Conservation (phyloP, 2,797 vertebrate genomes). For the Amniataba percoides region DNA sequence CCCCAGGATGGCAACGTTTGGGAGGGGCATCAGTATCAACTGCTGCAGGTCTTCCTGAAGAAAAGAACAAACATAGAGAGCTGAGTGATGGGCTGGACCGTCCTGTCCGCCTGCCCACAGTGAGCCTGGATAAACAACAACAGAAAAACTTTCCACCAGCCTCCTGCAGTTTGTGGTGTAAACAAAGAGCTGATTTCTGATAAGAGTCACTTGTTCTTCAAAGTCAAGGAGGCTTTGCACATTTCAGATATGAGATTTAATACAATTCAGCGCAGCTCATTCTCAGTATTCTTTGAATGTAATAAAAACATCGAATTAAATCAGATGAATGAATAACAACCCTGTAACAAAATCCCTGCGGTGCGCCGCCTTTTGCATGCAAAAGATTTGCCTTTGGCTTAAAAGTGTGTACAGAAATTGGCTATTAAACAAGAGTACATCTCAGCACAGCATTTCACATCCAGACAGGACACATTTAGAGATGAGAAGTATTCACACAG, state of each 20-base stretch:
- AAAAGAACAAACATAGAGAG: conserved; percentile 36
- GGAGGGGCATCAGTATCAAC: conserved; percentile 89
- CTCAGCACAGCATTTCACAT: no score
- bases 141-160: conserved; percentile 60
- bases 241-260: conserved; percentile 5
- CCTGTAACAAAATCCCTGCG: conserved; percentile 1
- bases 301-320: conserved; percentile 7
- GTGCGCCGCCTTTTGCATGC: no score
- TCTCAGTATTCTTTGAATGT: conserved; percentile 7
- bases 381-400: no score
- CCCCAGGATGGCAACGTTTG: conserved; percentile 89
- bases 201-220: neutral
- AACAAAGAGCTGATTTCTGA: conserved; percentile 60
- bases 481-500: no score
- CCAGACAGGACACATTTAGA: no score
- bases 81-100: conserved; percentile 11
- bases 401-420: no score
- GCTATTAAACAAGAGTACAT: no score
- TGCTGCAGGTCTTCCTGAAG: conserved; percentile 91
- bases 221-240: conserved; percentile 9
- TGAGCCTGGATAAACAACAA: conserved; percentile 30
- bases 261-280: neutral
- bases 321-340: conserved; percentile 17
- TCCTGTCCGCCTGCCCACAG: conserved; percentile 40
- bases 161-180: conserved; percentile 63